Percentiles rank a stretch among this genome's conserved stretches.
phyloP scores from a whole-genome alignment of 1,140 invertebrate species.

The Battus philenor region DNA sequence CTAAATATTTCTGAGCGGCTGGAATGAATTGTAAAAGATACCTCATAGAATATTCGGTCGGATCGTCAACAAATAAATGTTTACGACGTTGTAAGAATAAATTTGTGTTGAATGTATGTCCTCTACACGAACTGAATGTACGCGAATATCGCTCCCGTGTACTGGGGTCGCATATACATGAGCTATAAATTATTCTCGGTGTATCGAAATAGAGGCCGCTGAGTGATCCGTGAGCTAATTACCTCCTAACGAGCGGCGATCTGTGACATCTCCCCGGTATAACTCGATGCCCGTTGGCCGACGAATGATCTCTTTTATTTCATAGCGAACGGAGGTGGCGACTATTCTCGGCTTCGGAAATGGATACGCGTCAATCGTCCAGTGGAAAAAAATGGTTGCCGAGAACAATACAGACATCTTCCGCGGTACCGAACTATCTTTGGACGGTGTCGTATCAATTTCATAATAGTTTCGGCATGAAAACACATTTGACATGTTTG shows the following conservation, averaged over 20 bases:
- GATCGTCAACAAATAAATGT: too few species aligned
- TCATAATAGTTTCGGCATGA: slow-evolving; percentile 12
- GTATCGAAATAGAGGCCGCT: slow-evolving; percentile 54
- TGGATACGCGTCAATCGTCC: slow-evolving; percentile 67
- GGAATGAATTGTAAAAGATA: too few species aligned
- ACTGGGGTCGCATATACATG: slow-evolving; percentile 19
- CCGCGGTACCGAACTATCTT: slow-evolving; percentile 44
- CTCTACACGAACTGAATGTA: too few species aligned
- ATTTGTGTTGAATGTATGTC: too few species aligned
- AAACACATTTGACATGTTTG: slow-evolving; percentile 14
- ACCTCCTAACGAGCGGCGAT: slow-evolving; percentile 63
- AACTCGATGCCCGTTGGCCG: slow-evolving; percentile 48
- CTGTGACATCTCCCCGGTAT: slow-evolving; percentile 50
- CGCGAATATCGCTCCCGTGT: neutral
- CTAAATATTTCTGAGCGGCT: too few species aligned
- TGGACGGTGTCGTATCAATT: slow-evolving; percentile 47
- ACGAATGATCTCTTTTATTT: slow-evolving; percentile 68
- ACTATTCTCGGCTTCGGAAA: slow-evolving; percentile 66
- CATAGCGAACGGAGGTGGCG: slow-evolving; percentile 46
- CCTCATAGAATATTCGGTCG: too few species aligned
- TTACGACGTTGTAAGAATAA: too few species aligned
- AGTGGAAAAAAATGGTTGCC: slow-evolving; percentile 38
- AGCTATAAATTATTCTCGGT: slow-evolving; percentile 50
- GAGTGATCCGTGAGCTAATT: slow-evolving; percentile 68
- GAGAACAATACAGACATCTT: slow-evolving; percentile 46